Evolutionary conservation across 2,888 invertebrate genomes (phyloP), one percentile per base, ranked within the genome.

Genomic region (Diaphora mendica): DNA sequence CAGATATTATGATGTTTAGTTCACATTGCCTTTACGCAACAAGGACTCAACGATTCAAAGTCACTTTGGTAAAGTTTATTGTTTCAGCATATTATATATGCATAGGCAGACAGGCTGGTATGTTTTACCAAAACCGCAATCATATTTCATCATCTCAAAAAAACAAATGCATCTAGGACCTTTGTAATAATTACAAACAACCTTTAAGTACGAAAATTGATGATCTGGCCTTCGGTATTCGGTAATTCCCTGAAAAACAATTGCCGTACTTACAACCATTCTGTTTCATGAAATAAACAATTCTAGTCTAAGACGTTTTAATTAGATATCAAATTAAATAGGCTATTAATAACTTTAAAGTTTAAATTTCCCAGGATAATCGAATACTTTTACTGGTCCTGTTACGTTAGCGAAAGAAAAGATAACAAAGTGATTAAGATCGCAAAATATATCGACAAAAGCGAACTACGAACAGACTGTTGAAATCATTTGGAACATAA

Each of bases 401-500:
- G 48, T 51, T 77, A 73, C 73, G 66, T 67, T 73, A 44, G 17
- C 75, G 70, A 79, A 69, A 65, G 65, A 76, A 69, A 67, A 64
- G 79, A 82, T 76, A 77, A 59, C 69, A 71, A 74, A 82, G 75
- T 81, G 78, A 86, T 88, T 85, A 83, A 85, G 80, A 87, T 86
- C 84, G 77, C 78, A 83, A 85, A 87, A 85, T 86, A 81, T 83
- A 81, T 86, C 78, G 73, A 82, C 81, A 80, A 82, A 84, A 81
- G 82, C 77, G 82, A 80, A 81, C 83, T 77, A 82, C 83, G 84
- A 84, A 72, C 75, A 77, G 79, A 77, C 85, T 90, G 88, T 88
- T 81, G 90, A 88, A 90, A 90, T 79, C 78, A 88, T 85, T 85
- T 82, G 84, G 83, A 86, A 86, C 82, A 90, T 90, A 87, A 88